Conservation (phyloP, 2,888 invertebrate species). For the Elaeidobius kamerunicus region DNA sequence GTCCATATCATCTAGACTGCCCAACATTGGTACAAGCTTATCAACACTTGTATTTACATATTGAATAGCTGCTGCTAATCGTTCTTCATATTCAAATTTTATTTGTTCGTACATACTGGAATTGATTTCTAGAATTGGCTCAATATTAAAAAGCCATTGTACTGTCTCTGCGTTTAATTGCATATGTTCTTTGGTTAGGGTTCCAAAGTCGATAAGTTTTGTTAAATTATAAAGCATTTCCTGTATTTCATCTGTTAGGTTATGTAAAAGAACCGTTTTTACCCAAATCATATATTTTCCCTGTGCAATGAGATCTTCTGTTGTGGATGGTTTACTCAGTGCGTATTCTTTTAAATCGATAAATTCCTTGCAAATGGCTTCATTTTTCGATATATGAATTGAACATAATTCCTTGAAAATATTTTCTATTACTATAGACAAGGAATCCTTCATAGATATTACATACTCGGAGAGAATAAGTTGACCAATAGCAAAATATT, state of each 20-base stretch:
- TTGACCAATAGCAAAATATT: constrained; percentile 65
- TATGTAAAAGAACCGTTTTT: constrained; percentile 66
- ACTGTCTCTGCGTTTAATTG: constrained; percentile 77
- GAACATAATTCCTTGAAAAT: constrained; percentile 61
- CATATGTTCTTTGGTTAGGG: constrained; percentile 71
- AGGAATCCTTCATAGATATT: constrained; percentile 57
- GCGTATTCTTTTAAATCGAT: constrained; percentile 67
- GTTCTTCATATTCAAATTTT: constrained; percentile 83
- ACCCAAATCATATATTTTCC: constrained; percentile 73
- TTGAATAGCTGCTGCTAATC: constrained; percentile 64
- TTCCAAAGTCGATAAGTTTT: constrained; percentile 72
- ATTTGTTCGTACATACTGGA: constrained; percentile 75
- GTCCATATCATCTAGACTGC: constrained; percentile 79
- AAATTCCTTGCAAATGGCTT: constrained; percentile 68
- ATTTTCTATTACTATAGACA: constrained; percentile 57
- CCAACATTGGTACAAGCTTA: constrained; percentile 62
- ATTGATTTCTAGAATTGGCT: constrained; percentile 77
- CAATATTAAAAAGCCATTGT: constrained; percentile 78
- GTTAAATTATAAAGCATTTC: constrained; percentile 64
- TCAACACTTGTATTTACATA: constrained; percentile 68
- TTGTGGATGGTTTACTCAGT: constrained; percentile 69
- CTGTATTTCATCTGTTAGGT: constrained; percentile 67
- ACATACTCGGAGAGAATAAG: constrained; percentile 64
- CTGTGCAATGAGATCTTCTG: constrained; percentile 77
- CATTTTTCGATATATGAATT: constrained; percentile 63